Percentiles rank a stretch among this genome's conserved stretches.
These are phyloP conservation scores for Lampris megalopsis DNA, from an alignment of 2,113 vertebrate genomes.

Conservation along the genomic window DNA sequence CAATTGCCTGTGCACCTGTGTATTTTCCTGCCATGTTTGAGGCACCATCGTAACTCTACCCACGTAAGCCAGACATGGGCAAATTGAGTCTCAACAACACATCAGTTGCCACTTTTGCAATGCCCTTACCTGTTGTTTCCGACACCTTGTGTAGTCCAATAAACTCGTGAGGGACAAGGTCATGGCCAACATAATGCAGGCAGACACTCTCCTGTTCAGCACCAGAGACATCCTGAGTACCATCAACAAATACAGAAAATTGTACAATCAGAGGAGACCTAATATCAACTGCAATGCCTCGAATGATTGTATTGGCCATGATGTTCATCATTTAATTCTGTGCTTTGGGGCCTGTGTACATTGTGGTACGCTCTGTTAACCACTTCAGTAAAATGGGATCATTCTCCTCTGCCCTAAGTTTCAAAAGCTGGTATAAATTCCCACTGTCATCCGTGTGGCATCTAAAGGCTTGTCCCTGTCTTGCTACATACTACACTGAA, in stretches of 20 bases:
- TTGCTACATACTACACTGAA: conserved; percentile 1
- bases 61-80: conserved; percentile 7
- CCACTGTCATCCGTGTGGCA: conserved; percentile 1
- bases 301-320: too few relatives aligned
- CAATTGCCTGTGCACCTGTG: background rate
- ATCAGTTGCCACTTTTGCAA: too few relatives aligned
- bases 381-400: too few relatives aligned
- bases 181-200: background rate
- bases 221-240: background rate
- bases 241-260: conserved; percentile 10
- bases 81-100: background rate
- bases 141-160: too few relatives aligned
- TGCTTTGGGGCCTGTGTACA: too few relatives aligned
- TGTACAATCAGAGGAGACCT: background rate
- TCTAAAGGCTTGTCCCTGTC: conserved; percentile 1
- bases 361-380: too few relatives aligned
- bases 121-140: too few relatives aligned
- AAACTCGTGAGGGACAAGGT: too few relatives aligned
- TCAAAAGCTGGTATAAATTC: background rate
- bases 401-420: background rate
- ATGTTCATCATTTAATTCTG: too few relatives aligned
- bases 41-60: conserved; percentile 1
- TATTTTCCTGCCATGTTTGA: background rate
- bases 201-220: conserved; percentile 2
- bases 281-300: too few relatives aligned